Base-by-base conservation (phyloP, 2,797 vertebrate species). In the Psittacula echo region DNA sequence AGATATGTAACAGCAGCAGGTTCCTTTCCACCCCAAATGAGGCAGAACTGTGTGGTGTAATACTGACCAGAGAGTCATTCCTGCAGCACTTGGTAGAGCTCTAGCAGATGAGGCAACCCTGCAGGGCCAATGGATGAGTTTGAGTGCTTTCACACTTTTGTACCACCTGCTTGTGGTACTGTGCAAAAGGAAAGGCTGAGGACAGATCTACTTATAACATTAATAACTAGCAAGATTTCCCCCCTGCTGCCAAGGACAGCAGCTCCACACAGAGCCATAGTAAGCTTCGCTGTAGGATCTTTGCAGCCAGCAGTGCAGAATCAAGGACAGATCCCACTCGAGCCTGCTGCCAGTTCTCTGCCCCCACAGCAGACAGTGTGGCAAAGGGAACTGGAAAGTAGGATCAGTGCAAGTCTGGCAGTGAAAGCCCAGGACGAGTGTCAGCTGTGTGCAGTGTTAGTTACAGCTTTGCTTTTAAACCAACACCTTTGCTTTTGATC, bases 1-100 rank as follows among this genome's bases (percentile, higher is more conserved):
- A 27, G 51, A 9, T 1, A 7, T 0, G 0, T 42, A 26, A 85
- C 19, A 77, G 65, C 53, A 66, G 23, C 2, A 0, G 21, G 27
- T 26, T 80, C 42, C 45, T 85, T 85, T 67, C 60, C 34, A 72
- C 45, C 39, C 50, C 11, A 76, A 29, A 48, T 1, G 47, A 67
- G 34, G 58, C 58, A 84, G 21, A 91, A 81, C 54, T 41, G n/a
- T 9, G 19, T 29, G 18, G 22, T 39, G 27, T 15, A 60, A 54
- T 1, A 45, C 23, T 60, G 15, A 71, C 42, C 62, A 81, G 19
- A 32, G 14, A 24, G 11, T n/a, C 67, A 27, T 22, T 60, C 44
- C 64, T 1, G 4, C 42, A 81, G 79, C 50, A 76, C 30, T 23
- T 22, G 10, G 37, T 0, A 7, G 26, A 93, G 41, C 39, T 60